A percentile compares a stretch with the other conserved stretches of the same genome.
Conservation (phyloP, 53 echinoderm and acorn worm species). For the Antedon mediterranea region DNA sequence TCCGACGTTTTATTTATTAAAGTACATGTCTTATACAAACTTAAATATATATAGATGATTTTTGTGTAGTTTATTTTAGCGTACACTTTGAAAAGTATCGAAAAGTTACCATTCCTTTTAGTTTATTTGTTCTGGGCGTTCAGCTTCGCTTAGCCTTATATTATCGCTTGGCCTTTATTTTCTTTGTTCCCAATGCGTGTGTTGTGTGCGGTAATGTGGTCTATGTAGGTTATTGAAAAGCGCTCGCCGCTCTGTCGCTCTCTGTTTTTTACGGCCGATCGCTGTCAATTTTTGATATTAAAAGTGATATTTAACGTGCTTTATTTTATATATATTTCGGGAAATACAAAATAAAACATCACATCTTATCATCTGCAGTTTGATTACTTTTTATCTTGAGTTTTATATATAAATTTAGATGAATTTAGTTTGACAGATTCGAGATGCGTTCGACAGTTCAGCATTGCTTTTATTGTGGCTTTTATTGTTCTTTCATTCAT, state of each 20-base stretch:
- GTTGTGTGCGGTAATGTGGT: not conserved
- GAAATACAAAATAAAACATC: not conserved
- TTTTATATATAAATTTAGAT: too few species aligned
- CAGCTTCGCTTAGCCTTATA: not conserved
- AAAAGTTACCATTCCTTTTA: not conserved
- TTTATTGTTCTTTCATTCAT: too few species aligned
- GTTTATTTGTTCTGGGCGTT: constrained; percentile 1
- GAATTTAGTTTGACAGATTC: too few species aligned
- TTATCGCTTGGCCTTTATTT: constrained; percentile 1
- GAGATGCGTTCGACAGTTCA: too few species aligned
- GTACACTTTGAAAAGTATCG: not conserved
- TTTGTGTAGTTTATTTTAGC: not conserved
- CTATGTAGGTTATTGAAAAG: not conserved
- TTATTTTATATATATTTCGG: not conserved
- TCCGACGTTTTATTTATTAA: not conserved
- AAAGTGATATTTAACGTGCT: not conserved
- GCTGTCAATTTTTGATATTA: not conserved
- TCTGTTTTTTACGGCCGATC: not conserved
- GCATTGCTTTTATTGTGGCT: too few species aligned
- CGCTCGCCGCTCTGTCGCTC: not conserved
- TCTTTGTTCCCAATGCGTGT: constrained; percentile 1
- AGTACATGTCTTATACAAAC: not conserved
- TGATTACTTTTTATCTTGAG: too few species aligned
- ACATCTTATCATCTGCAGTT: too few species aligned
- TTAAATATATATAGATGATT: not conserved